phyloP scores from a whole-genome alignment of 2,113 vertebrate species.

The pig (Sus scrofa) region T2T-Sscrofa CM000818.6:65266001-65266500 shows the following conservation, averaged over 20 bases:
- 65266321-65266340: too few species aligned
- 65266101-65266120: background rate
- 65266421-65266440: background rate
- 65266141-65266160: background rate
- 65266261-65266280: too few species aligned
- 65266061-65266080: background rate
- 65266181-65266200: too few species aligned
- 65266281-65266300: too few species aligned
- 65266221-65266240: too few species aligned
- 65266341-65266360: too few species aligned
- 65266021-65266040: background rate
- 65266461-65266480: background rate
- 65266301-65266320: too few species aligned
- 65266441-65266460: background rate
- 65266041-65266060: background rate
- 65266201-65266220: too few species aligned
- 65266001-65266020: background rate
- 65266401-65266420: background rate
- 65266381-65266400: too few species aligned
- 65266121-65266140: background rate
- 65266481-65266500: background rate
- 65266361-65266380: too few species aligned
- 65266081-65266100: background rate
- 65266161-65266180: background rate
- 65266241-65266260: too few species aligned